These are phyloP conservation scores for Globia sparganii DNA, from an alignment of 2,888 invertebrate species.

Conservation along the genomic window DNA sequence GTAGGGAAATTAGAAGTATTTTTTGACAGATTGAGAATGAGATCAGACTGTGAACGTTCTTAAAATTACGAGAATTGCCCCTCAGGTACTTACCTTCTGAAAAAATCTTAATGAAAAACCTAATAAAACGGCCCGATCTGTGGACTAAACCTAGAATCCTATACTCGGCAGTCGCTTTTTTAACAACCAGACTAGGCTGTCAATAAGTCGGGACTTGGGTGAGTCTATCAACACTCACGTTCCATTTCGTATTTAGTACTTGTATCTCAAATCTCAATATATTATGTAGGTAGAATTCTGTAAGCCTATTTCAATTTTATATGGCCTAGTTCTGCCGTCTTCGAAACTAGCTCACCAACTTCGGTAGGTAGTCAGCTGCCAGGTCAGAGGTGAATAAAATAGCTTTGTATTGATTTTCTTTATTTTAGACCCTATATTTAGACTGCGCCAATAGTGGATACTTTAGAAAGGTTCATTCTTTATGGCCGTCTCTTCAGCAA, in stretches of 20 bases:
- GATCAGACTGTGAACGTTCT: too few relatives aligned
- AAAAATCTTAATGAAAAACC: neutral
- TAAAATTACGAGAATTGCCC: too few relatives aligned
- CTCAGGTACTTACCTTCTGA: neutral
- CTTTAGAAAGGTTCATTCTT: too few relatives aligned
- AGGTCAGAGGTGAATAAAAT: slow-evolving; percentile 29
- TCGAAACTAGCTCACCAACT: slow-evolving; percentile 8
- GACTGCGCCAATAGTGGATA: too few relatives aligned
- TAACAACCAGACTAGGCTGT: neutral
- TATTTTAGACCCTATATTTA: neutral
- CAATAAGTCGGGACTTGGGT: too few relatives aligned
- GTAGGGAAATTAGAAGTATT: too few relatives aligned
- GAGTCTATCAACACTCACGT: slow-evolving; percentile 14
- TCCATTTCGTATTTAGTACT: slow-evolving; percentile 6
- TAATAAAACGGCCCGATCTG: neutral
- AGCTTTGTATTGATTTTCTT: slow-evolving; percentile 15
- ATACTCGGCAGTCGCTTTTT: neutral
- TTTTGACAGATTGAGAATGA: too few relatives aligned
- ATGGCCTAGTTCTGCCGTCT: slow-evolving; percentile 27
- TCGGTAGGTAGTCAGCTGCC: neutral
- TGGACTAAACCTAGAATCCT: neutral
- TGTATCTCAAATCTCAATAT: neutral
- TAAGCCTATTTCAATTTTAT: neutral
- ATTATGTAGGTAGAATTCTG: neutral
- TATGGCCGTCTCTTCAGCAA: too few relatives aligned